Conservation (phyloP, 2,797 vertebrate species). For the Enteromius trimaculatus region DNA sequence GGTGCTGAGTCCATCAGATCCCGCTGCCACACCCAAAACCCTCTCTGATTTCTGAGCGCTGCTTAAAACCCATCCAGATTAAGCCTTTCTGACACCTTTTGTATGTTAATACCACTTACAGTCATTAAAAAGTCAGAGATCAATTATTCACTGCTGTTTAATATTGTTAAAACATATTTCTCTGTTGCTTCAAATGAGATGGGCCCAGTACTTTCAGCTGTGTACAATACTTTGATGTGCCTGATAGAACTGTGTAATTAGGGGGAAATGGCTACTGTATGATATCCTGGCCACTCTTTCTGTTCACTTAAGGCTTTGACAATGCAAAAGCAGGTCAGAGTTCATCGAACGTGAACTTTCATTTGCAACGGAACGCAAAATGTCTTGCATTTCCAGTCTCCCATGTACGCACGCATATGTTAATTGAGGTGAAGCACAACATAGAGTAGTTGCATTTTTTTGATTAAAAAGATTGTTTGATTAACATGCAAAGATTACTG, state of each 20-base stretch:
- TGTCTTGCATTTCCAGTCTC: background rate
- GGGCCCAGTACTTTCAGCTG: background rate
- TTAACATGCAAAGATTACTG: background rate
- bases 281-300: background rate
- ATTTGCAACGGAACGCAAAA: background rate
- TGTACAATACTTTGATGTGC: background rate
- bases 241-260: background rate
- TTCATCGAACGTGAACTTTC: background rate
- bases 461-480: background rate
- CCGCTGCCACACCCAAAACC: constrained; percentile 58
- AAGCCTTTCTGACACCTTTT: constrained; percentile 46
- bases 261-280: background rate
- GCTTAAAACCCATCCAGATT: constrained; percentile 32
- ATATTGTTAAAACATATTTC: background rate
- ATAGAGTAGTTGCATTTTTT: background rate
- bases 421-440: background rate
- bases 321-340: background rate
- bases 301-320: background rate
- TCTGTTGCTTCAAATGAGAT: constrained; percentile 2
- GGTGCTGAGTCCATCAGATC: constrained; percentile 61
- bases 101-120: background rate
- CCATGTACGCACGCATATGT: background rate
- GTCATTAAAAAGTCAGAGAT: constrained; percentile 14
- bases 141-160: constrained; percentile 21
- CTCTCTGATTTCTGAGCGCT: constrained; percentile 56